Percentiles rank a stretch among this genome's conserved stretches.
These are phyloP conservation scores for Tenrec ecaudatus DNA, from an alignment of 2,113 vertebrate species.

Conservation along the genomic window DNA sequence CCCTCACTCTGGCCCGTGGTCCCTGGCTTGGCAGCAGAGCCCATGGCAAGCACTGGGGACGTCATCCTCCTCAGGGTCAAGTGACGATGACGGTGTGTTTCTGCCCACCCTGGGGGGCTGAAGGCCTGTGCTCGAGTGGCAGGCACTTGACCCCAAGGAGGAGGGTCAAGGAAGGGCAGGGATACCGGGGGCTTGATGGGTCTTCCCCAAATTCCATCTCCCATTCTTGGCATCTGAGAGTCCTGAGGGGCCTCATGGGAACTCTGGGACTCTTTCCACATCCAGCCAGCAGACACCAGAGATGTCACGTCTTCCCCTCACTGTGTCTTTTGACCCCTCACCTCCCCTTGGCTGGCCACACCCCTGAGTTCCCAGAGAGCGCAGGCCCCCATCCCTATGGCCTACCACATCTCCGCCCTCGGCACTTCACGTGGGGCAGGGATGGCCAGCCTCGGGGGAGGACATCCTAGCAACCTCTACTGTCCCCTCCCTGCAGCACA, in stretches of 20 bases:
- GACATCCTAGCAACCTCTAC: neutral
- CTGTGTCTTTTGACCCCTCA: neutral
- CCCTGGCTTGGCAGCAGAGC: neutral
- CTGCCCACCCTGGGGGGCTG: neutral
- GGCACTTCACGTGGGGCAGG: neutral
- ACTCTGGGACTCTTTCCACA: neutral
- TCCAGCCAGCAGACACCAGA: neutral
- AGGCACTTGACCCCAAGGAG: neutral
- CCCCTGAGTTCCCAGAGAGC: slow-evolving; percentile 1
- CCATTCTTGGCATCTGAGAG: neutral
- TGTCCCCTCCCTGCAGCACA: neutral
- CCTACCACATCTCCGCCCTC: neutral
- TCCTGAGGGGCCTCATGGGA: slow-evolving; percentile 9
- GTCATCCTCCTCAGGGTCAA: neutral
- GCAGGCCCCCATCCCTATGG: neutral
- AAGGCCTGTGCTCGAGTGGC: neutral
- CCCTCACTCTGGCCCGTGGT: neutral
- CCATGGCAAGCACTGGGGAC: neutral
- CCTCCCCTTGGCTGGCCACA: neutral
- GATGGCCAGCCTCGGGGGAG: neutral
- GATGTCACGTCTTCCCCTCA: neutral
- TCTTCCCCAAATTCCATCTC: neutral
- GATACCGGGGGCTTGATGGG: neutral
- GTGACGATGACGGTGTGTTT: neutral
- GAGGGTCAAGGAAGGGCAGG: neutral